phyloP scores from a whole-genome alignment of 1,140 invertebrate species.

The Diabrotica undecimpunctata region DNA sequence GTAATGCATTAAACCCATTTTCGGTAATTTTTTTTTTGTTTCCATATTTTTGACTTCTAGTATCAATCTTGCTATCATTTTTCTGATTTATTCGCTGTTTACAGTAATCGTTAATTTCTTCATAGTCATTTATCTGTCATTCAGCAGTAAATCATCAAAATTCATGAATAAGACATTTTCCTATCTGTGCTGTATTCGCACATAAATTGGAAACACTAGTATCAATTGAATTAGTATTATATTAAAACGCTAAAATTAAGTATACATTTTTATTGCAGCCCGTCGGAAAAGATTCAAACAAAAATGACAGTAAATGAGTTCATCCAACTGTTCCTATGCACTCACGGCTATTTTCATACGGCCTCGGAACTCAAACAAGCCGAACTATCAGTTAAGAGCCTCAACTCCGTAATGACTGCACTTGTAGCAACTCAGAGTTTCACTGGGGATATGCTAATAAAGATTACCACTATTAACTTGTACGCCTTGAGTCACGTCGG shows the following conservation, averaged over 20 bases:
- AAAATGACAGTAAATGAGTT: slow-evolving; percentile 67
- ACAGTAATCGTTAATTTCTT: too few species aligned
- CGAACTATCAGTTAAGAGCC: slow-evolving; percentile 55
- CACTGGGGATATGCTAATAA: slow-evolving; percentile 65
- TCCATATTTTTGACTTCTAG: too few species aligned
- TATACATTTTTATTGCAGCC: slow-evolving; percentile 42
- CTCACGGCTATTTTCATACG: slow-evolving; percentile 62
- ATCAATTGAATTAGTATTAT: background rate
- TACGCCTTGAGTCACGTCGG: slow-evolving; percentile 66
- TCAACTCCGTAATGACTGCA: slow-evolving; percentile 67
- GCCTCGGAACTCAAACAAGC: slow-evolving; percentile 58
- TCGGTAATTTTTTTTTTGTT: too few species aligned
- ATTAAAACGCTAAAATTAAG: background rate
- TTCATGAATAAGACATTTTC: too few species aligned
- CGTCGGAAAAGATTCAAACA: slow-evolving; percentile 52
- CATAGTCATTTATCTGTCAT: too few species aligned
- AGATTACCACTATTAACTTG: slow-evolving; percentile 74
- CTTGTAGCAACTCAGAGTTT: slow-evolving; percentile 76
- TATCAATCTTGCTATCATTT: too few species aligned
- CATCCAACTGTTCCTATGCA: slow-evolving; percentile 64
- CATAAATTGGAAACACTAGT: too few species aligned
- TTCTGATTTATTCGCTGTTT: too few species aligned
- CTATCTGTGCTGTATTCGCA: too few species aligned
- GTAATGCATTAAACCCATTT: too few species aligned
- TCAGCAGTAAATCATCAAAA: too few species aligned